Conservation (phyloP, 1,140 invertebrate species). For the Cotesia chilonis region DNA sequence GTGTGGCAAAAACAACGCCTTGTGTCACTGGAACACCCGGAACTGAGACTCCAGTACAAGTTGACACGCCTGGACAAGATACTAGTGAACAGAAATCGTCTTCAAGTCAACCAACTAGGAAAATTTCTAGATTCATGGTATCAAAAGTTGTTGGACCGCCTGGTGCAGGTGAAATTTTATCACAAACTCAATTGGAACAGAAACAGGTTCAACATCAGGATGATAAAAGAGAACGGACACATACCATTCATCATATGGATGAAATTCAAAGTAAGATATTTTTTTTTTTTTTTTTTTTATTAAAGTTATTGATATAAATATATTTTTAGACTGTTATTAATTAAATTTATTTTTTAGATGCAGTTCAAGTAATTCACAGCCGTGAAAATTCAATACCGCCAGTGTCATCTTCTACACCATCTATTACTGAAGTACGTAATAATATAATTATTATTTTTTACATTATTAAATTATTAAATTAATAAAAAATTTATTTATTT, state of each 20-base stretch:
- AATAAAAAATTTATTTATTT: conserved; percentile 29
- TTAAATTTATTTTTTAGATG: conserved; percentile 18
- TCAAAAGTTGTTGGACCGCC: conserved; percentile 64
- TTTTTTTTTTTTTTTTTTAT: not conserved
- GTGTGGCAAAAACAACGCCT: conserved; percentile 50
- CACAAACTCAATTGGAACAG: conserved; percentile 47
- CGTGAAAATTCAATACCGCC: conserved; percentile 61
- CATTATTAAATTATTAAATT: not conserved
- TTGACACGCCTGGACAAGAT: conserved; percentile 51
- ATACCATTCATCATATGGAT: conserved; percentile 44
- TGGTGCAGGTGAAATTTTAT: conserved; percentile 26
- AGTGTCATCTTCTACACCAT: conserved; percentile 42
- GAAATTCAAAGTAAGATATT: conserved; percentile 48
- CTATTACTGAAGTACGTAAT: conserved; percentile 50
- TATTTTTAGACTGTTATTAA: not conserved
- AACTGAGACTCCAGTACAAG: conserved; percentile 49
- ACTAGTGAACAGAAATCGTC: conserved; percentile 15
- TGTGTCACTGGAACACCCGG: conserved; percentile 49
- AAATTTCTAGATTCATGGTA: conserved; percentile 67
- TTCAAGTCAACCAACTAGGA: conserved; percentile 56
- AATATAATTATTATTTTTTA: too few relatives aligned
- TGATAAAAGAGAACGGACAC: conserved; percentile 39
- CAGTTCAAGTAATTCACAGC: conserved; percentile 54
- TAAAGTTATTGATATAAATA: too few relatives aligned
- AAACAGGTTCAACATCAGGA: conserved; percentile 46